Evolutionary conservation across 2,888 invertebrate species (phyloP), one percentile per base, ranked within the genome.

Genomic region (Zygothrica quintamaculata): DNA sequence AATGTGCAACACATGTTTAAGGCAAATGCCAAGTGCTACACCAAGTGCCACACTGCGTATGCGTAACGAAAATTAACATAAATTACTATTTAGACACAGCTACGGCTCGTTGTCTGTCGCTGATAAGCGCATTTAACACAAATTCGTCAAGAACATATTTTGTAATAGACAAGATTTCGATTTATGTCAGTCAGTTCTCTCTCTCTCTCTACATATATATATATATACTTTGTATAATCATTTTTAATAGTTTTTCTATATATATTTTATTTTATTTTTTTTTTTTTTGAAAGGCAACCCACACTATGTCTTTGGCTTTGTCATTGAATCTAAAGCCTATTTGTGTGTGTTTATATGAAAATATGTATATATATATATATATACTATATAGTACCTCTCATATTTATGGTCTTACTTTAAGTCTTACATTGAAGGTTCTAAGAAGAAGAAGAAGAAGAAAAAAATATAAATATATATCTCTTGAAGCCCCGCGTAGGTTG

Each of bases 31-130:
- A 22, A 22, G 18, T 22, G 29, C 29, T 33, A 37, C 57, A 44
- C 47, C 66, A 70, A 59, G 75, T 65, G 52, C 65, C 72, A 79
- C 86, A 75, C 77, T 84, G 80, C 80, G 80, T 80, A 80, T 80
- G 86, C 80, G 82, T 80, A 82, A 85, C 84, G 65, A 61, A 84
- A 86, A 86, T 80, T 70, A 84, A 64, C 80, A 86, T 80, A 80
- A 80, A 79, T 80, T 80, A 76, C 61, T 53, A 36, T 57, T 76
- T 65, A 68, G 75, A 74, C 75, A 74, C 65, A 60, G 42, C 34
- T 34, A 57, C 44, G 57, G 55, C 46, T 50, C 59, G 52, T 53
- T 46, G n/a, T 47, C 37, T 36, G 42, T 25, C 37, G 62, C 80
- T 80, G 80, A 86, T 80, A 86, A 86, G 80, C 82, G 61, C 65